Evolutionary conservation across 2,888 invertebrate genomes (phyloP), one percentile per base, ranked within the genome.

Genomic region (Cantharis rustica): DNA sequence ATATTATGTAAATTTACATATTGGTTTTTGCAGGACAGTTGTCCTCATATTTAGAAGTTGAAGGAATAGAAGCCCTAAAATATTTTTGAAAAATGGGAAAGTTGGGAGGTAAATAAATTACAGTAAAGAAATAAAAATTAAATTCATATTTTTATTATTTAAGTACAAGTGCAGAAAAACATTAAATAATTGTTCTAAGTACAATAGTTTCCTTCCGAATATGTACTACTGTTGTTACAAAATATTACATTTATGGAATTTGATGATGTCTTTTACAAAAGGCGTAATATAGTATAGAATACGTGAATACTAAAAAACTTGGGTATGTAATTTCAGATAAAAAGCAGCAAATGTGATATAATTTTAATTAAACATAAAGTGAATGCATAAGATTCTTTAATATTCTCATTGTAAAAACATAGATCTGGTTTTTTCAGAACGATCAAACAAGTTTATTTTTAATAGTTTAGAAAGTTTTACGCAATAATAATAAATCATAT

Each of bases 221-320:
- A 71, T 11, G 23, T 61, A n/a, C 26, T 73, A 26, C 11, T 66
- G 74, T 64, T 27, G 27, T 75, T 72, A 47, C 47, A 13, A 47
- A 47, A 47, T 47, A 47, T 47, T n/a, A 47, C 47, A 47, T 47
- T 47, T 47, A 47, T 47, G n/a, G 47, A 47, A 47, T 10, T 47
- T 47, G 47, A n/a, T n/a, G 47, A n/a, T 47, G 47, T 47, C 47
- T 47, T 47, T 47, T n/a, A 1, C 2, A 47, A 47, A 47, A 47
- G 7, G 9, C n/a, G n/a, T n/a, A n/a, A 47, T 47, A 47, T 23
- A 23, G 1, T 23, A 1, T 23, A 23, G 7, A 9, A 23, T 23
- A 23, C 1, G 20, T 20, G 20, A n/a, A n/a, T n/a, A n/a, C n/a
- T n/a, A n/a, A n/a, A n/a, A n/a, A n/a, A n/a, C n/a, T n/a, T n/a